These are phyloP conservation scores for Chlorodrepanis virens DNA, from an alignment of 2,113 vertebrate species.

Conservation along the genomic window DNA sequence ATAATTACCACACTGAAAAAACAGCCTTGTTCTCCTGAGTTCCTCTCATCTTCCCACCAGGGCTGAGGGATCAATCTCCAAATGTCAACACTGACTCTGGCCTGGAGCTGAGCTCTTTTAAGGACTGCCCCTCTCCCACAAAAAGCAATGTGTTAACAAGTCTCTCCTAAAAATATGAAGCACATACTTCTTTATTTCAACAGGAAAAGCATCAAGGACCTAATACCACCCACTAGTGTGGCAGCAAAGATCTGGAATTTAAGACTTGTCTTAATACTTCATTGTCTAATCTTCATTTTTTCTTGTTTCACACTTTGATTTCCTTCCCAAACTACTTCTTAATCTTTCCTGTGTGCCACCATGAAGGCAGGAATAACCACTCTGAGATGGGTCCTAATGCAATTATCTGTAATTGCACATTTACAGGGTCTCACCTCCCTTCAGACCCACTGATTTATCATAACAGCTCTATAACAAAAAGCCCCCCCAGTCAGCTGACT, in stretches of 20 bases:
- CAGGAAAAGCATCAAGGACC: neutral
- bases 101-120: neutral
- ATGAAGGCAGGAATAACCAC: neutral
- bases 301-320: neutral
- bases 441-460: neutral
- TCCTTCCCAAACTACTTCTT: neutral
- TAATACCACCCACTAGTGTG: neutral
- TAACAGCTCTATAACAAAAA: neutral
- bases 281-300: neutral
- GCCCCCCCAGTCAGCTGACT: neutral
- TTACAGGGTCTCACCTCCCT: neutral
- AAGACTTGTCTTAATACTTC: neutral
- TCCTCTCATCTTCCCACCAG: neutral
- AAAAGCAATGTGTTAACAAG: neutral
- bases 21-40: neutral
- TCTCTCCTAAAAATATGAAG: neutral
- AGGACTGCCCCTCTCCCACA: neutral
- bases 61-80: neutral
- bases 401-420: neutral
- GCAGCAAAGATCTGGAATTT: neutral
- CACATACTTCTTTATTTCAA: neutral
- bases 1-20: neutral
- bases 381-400: neutral
- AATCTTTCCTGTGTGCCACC: neutral
- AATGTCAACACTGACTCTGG: neutral